Evolutionary conservation across 2,113 vertebrate genomes (phyloP), one percentile per base, ranked within the genome.

Genomic region (Neodontobutis hainanensis): DNA sequence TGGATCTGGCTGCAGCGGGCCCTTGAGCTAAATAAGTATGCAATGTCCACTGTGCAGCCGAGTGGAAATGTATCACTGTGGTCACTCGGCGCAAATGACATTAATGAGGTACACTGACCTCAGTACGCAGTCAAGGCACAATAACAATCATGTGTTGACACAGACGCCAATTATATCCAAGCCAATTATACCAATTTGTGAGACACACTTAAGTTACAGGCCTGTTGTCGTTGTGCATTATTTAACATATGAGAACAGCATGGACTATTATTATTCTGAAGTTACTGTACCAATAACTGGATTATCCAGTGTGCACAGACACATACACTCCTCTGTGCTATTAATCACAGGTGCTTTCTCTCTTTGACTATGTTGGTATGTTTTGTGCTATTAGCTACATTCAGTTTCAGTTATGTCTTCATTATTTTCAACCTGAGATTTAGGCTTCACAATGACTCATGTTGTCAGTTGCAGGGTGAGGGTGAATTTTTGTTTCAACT

Each of bases 101-200:
- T 89, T 90, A 90, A 88, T 87, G 83, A 89, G 87, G 81, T 78
- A 80, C 80, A 51, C 83, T 88, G 87, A 88, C 87, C 89, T 84
- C 85, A 61, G 83, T 80, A 85, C 75, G 51, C 74, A 62, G 84
- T 85, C 83, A 66, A 73, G 57, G 75, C 87, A 82, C 87, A 90
- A 86, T 87, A 85, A 88, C 78, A 86, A 88, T 83, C 83, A 83
- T 80, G 84, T 88, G 87, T 87, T 86, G 80, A 88, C 84, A 85
- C 55, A 57, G 73, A 90, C 48, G 74, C 70, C 85, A 83, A 84
- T 85, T 89, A 88, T 71, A 79, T 82, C 64, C 51, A 44, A 72
- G 81, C 86, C 83, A 90, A 90, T 90, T 88, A 88, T 8, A 83
- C 44, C 73, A 85, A 87, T 90, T 88, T 89, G 55, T 27, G n/a